Conservation (phyloP, 2,113 vertebrate genomes). For the Anolis sagrei region DNA sequence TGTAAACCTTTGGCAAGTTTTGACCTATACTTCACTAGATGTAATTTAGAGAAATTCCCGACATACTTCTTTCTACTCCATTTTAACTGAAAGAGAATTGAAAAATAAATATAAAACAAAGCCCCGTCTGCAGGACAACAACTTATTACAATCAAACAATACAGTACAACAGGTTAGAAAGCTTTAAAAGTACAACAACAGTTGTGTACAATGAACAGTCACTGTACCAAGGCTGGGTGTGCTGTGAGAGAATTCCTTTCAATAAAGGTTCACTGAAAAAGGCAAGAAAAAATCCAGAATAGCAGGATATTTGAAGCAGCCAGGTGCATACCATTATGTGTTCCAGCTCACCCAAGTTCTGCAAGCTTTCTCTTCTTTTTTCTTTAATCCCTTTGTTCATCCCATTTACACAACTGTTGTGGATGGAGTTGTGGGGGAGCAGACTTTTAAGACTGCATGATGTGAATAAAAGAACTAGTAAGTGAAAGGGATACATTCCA, state of each 20-base stretch:
- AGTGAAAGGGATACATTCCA: too few species aligned
- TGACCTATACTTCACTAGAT: conserved; percentile 18
- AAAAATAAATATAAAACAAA: conserved; percentile 13
- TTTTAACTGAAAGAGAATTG: background rate
- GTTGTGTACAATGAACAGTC: background rate
- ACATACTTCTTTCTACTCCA: background rate
- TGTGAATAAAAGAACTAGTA: background rate
- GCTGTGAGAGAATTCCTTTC: conserved; percentile 5
- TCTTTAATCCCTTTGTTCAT: background rate
- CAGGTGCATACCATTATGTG: background rate
- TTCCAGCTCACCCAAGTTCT: background rate
- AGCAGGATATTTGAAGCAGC: background rate
- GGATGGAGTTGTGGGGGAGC: too few species aligned
- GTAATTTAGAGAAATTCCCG: conserved; percentile 16
- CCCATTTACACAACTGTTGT: too few species aligned
- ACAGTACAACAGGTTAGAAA: conserved; percentile 29
- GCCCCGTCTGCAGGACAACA: background rate
- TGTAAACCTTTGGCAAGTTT: conserved; percentile 32
- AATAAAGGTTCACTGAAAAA: background rate
- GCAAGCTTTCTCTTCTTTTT: background rate
- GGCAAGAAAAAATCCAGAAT: background rate
- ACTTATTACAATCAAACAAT: background rate
- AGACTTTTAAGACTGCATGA: too few species aligned
- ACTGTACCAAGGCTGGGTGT: background rate
- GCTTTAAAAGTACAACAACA: background rate